Evolutionary conservation across 2,888 invertebrate species (phyloP).

Genomic region (Mesopsocus fuscifrons): DNA sequence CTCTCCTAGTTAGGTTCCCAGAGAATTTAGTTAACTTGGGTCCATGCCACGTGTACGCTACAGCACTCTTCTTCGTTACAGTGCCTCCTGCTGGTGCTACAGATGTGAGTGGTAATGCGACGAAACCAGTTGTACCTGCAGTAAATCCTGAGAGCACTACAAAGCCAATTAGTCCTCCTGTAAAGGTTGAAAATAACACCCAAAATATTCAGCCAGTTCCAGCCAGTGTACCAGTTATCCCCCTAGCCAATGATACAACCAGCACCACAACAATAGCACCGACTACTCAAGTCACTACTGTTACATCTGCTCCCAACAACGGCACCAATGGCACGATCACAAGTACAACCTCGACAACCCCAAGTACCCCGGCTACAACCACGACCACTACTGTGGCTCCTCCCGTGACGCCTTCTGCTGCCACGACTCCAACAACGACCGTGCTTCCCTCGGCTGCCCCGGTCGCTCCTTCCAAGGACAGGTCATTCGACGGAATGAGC

Average conservation of each 20-base stretch:
- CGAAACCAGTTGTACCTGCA: not conserved
- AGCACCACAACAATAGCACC: conserved; percentile 11
- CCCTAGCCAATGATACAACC: no score
- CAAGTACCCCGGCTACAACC: conserved; percentile 15
- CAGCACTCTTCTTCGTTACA: no score
- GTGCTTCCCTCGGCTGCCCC: conserved; percentile 9
- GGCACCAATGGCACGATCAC: conserved; percentile 13
- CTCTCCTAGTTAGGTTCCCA: no score
- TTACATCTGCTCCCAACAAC: conserved; percentile 21
- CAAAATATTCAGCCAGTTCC: no score
- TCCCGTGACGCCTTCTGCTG: conserved; percentile 16
- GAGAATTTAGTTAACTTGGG: no score
- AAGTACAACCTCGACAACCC: conserved; percentile 14
- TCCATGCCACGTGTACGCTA: no score
- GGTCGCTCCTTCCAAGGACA: conserved; percentile 20
- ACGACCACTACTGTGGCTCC: conserved; percentile 16
- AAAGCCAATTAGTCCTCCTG: conserved; percentile 5
- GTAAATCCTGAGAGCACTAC: not conserved
- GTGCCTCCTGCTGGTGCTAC: conserved; percentile 14
- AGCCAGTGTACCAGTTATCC: no score
- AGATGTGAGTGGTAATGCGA: conserved; percentile 6
- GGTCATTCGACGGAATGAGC: conserved; percentile 53
- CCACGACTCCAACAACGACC: conserved; percentile 15
- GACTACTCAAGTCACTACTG: conserved; percentile 20
- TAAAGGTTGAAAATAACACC: no score